Conservation (phyloP, 2,797 vertebrate species). For the Threskiornis aethiopicus region DNA sequence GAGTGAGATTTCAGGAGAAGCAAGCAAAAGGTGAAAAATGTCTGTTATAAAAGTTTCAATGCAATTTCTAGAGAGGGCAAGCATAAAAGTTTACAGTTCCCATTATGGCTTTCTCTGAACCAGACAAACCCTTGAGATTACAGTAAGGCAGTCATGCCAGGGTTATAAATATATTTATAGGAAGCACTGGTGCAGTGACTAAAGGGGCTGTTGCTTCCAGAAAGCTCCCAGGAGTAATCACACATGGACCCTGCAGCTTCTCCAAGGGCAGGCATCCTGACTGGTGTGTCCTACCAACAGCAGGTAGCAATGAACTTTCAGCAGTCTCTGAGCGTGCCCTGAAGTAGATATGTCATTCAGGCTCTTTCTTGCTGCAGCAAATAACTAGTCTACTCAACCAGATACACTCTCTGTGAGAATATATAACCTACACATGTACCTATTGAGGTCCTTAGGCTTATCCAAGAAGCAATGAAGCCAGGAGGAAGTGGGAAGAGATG, state of each 20-base stretch:
- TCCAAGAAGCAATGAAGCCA: neutral
- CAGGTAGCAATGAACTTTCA: neutral
- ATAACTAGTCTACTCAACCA: neutral
- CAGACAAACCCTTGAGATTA: constrained; percentile 36
- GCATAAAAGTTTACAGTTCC: constrained; percentile 57
- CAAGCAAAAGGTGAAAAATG: constrained; percentile 39
- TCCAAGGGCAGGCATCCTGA: constrained; percentile 12
- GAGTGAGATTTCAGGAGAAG: constrained; percentile 40
- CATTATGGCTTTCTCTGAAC: constrained; percentile 50
- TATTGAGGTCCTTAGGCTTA: neutral
- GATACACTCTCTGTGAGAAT: neutral
- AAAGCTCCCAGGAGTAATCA: neutral
- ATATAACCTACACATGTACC: neutral
- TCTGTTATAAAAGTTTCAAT: constrained; percentile 54
- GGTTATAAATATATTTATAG: constrained; percentile 66
- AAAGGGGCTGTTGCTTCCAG: constrained; percentile 33
- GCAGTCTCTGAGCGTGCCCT: neutral
- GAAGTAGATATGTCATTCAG: neutral
- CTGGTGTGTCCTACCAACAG: neutral
- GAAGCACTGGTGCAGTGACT: constrained; percentile 39
- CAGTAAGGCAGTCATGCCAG: constrained; percentile 18
- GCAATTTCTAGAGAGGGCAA: constrained; percentile 40
- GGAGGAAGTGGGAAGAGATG: neutral
- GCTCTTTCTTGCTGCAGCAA: neutral
- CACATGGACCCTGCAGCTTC: neutral